A percentile compares a stretch with the other conserved stretches of the same genome.
phyloP scores from a whole-genome alignment of 2,113 vertebrate genomes.

The Centropus bengalensis region DNA sequence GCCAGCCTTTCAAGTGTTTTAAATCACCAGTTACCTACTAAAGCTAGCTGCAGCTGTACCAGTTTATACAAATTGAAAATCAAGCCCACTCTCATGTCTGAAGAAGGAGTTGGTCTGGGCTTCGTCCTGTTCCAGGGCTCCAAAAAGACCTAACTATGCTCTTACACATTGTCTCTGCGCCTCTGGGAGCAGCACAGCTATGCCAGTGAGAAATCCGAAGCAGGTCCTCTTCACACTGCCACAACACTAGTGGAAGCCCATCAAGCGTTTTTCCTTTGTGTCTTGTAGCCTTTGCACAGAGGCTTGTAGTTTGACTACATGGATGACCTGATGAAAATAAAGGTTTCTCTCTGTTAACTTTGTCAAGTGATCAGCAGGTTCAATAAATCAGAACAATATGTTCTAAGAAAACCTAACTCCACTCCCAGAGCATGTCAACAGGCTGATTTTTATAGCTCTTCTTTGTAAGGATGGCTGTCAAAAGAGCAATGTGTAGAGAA shows the following conservation, averaged over 20 bases:
- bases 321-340: not conserved
- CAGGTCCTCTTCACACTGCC: not conserved
- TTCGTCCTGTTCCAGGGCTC: not conserved
- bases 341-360: not conserved
- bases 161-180: not conserved
- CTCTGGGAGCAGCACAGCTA: not conserved
- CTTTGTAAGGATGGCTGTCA: not conserved
- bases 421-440: not conserved
- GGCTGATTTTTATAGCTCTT: not conserved
- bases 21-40: not conserved
- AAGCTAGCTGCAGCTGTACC: not conserved
- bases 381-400: not conserved
- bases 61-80: not conserved
- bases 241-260: not conserved
- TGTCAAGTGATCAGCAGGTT: not conserved
- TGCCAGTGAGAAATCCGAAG: not conserved
- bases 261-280: not conserved
- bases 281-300: not conserved
- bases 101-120: not conserved
- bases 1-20: not conserved
- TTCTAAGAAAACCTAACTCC: not conserved
- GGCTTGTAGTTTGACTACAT: not conserved
- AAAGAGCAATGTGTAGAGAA: not conserved
- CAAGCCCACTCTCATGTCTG: not conserved
- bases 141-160: not conserved